Evolutionary conservation across 2,113 vertebrate species (phyloP), one percentile per base, ranked within the genome.

Genomic region (Istiophorus platypterus): DNA sequence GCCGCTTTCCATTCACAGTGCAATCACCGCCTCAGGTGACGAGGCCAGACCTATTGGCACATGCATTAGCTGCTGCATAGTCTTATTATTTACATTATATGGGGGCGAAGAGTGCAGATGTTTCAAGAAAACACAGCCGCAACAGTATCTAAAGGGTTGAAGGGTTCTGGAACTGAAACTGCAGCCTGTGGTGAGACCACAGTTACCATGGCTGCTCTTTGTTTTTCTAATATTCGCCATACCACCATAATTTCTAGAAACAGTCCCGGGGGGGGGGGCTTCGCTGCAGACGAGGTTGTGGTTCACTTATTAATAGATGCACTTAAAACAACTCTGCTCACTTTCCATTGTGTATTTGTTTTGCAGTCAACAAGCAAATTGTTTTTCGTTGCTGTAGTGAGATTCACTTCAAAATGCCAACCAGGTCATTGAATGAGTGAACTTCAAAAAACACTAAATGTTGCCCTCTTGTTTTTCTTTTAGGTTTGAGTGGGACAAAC

Each of bases 401-500:
- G 29, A 26, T 42, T 68, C 47, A 24, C 14, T 52, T 24, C 31
- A 24, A 37, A 5, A 4, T 13, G 20, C 17, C 13, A 41, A 18
- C 22, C 27, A 10, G 39, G 13, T 20, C 1, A 0, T 26, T 45
- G 2, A n/a, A n/a, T 34, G 7, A 26, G 14, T 26, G 11, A 34
- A 34, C n/a, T n/a, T 34, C 31, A 3, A 3, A 34, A 6, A 54
- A 22, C 29, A 6, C 39, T 84, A 47, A 80, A 2, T n/a, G 7
- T 57, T 24, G 12, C 10, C 34, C 1, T 3, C 79, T 64, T 54
- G 17, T 41, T 56, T 37, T 58, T 3, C 78, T 62, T 74, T 11
- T 84, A 99, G 98, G 96, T 98, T 98, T 96, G 97, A 99, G 94
- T 99, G 98, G 98, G 98, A 99, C 96, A 97, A 99, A 95, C 98